phyloP scores from a whole-genome alignment of 37 sponge, comb jelly and placozoan species.

The Geodia barretti region DNA sequence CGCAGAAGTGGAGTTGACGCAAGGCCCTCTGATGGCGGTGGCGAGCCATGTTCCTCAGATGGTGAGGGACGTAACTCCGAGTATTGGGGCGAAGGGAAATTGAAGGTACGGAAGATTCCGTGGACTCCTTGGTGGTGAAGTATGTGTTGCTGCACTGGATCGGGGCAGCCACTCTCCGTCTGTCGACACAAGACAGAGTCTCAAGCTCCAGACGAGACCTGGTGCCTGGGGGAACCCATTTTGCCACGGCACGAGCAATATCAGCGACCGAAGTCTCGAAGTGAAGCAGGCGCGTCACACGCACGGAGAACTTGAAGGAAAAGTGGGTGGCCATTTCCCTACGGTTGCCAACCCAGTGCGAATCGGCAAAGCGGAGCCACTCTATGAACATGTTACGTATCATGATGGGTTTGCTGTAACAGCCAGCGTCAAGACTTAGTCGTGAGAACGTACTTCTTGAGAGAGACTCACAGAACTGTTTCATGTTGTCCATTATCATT shows the following conservation, averaged over 20 bases:
- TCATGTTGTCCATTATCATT: slow-evolving; percentile 17
- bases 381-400: slow-evolving; percentile 35
- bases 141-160: background rate
- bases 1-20: background rate
- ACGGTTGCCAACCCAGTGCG: background rate
- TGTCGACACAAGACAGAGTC: background rate
- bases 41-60: background rate
- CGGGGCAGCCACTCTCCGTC: background rate
- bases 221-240: slow-evolving; percentile 7
- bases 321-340: slow-evolving; percentile 7
- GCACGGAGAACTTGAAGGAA: slow-evolving; percentile 2
- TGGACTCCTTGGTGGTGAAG: background rate
- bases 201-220: slow-evolving; percentile 2
- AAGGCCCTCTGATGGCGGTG: background rate
- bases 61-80: background rate
- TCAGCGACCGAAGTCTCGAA: slow-evolving; percentile 25
- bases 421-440: slow-evolving; percentile 18
- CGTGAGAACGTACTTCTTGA: slow-evolving; percentile 10
- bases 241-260: slow-evolving; percentile 8
- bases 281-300: slow-evolving; percentile 10
- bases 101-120: background rate
- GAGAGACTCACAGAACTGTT: slow-evolving; percentile 23
- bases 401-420: slow-evolving; percentile 49
- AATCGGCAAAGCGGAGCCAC: slow-evolving; percentile 12
- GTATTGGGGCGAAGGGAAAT: background rate